Evolutionary conservation across 2,888 invertebrate genomes (phyloP).

Genomic region (Dorcus parallelipipedus): DNA sequence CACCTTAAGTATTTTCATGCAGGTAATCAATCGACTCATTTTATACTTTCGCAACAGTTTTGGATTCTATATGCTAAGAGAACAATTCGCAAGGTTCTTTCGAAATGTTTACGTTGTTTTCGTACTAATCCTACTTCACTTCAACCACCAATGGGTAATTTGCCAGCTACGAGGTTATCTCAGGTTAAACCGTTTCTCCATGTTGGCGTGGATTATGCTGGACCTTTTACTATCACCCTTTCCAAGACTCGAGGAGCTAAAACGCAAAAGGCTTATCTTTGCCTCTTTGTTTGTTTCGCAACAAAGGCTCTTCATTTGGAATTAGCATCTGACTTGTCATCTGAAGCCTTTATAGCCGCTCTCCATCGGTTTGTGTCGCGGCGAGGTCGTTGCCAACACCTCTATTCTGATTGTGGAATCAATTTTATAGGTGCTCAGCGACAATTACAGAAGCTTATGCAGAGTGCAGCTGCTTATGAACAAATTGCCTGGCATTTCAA

Average conservation of each 20-base stretch:
- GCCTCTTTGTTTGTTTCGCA: constrained; percentile 1
- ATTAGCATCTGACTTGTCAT: constrained; percentile 21
- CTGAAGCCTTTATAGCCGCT: constrained; percentile 4
- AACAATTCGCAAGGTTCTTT: neutral
- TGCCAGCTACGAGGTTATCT: constrained; percentile 15
- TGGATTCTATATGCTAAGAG: constrained; percentile 23
- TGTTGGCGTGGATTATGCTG: constrained; percentile 22
- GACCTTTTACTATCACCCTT: constrained; percentile 17
- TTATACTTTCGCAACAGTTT: constrained; percentile 22
- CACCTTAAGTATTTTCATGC: constrained; percentile 25
- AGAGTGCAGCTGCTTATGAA: neutral
- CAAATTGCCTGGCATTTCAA: constrained; percentile 19
- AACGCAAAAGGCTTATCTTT: constrained; percentile 26
- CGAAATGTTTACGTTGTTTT: constrained; percentile 10
- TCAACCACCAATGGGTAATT: constrained; percentile 17
- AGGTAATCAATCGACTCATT: constrained; percentile 19
- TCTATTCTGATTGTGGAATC: too few species aligned
- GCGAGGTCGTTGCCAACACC: too few species aligned
- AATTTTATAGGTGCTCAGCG: constrained; percentile 19
- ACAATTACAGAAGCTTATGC: constrained; percentile 10
- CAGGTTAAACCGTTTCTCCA: constrained; percentile 20
- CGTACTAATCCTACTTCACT: constrained; percentile 3
- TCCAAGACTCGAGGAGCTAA: constrained; percentile 15
- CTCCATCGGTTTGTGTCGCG: too few species aligned
- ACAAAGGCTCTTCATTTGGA: constrained; percentile 26